Base-by-base conservation (phyloP, 2,113 vertebrate genomes). In the Tylochromis polylepis region DNA sequence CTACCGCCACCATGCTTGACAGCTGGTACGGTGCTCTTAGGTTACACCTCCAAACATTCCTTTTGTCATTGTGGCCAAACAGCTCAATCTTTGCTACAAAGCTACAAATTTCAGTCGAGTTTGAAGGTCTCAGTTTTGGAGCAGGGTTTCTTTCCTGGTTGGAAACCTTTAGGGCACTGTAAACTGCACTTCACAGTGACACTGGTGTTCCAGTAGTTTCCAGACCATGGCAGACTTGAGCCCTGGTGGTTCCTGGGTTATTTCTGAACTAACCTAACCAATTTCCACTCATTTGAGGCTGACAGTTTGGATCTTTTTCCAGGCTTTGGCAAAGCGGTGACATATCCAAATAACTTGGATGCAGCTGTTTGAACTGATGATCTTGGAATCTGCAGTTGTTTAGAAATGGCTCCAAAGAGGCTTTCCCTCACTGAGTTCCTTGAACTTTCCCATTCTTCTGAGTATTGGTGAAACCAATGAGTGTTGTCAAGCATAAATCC, bases 281-380 rank as follows among this genome's bases (percentile, higher is more conserved):
- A 27, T 27, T 57, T 57, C 56, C 22, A 57, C 27, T 57, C 24
- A 57, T 27, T 27, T 57, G 24, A 0, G 22, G 0, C 56, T 27
- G 56, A 0, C 8, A 3, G 56, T 27, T 57, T 57, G 56, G 12
- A 15, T 27, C 55, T 57, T 57, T 57, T 57, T 57, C 22, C 22
- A 57, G 11, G 14, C 55, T 11, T 1, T 4, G 6, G 22, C 55
- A 57, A 57, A 57, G 55, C 24, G 55, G 22, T 57, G 55, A 57
- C 55, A 57, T 57, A 57, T 57, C 55, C 55, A 57, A 57, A 57
- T 57, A 57, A 57, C 22, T 24, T 0, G 5, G 55, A 56, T 56
- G 11, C 11, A 12, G 55, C 6, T 29, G 29, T 29, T 29, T 56
- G 55, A 57, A 57, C 22, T 24, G 56, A 58, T 2, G 3, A 15